phyloP scores from a whole-genome alignment of 2,888 invertebrate species.

The Pycnomerus fuliginosus region DNA sequence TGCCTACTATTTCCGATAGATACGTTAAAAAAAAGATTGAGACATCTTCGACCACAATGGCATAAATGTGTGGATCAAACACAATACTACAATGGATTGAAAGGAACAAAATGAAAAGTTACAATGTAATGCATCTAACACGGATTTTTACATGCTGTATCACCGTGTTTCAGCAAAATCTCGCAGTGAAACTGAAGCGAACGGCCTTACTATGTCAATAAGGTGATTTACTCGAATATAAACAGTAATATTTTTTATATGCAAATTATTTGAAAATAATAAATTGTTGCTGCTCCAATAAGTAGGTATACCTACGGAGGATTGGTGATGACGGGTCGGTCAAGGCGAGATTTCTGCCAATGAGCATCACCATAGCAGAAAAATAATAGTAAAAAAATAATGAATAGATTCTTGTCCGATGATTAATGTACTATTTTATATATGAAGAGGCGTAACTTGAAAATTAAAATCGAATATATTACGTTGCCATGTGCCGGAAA shows the following conservation, averaged over 20 bases:
- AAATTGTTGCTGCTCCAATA: constrained; percentile 1
- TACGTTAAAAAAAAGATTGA: constrained; percentile 1
- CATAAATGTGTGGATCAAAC: constrained; percentile 11
- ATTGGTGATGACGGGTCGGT: too few species aligned
- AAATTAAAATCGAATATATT: constrained; percentile 32
- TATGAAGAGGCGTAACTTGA: constrained; percentile 28
- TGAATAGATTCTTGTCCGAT: constrained; percentile 15
- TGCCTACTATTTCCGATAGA: too few species aligned
- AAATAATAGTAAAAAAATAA: constrained; percentile 11
- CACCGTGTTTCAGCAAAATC: constrained; percentile 31
- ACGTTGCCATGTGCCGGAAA: constrained; percentile 33
- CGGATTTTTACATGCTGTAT: constrained; percentile 26
- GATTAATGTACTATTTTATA: constrained; percentile 26
- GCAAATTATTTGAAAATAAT: neutral
- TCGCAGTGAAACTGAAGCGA: constrained; percentile 15
- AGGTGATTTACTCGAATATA: neutral
- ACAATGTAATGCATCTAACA: constrained; percentile 20
- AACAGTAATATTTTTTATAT: neutral
- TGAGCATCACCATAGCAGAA: too few species aligned
- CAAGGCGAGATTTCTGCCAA: constrained; percentile 11
- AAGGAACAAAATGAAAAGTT: constrained; percentile 22
- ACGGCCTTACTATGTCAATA: constrained; percentile 14
- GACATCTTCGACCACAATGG: constrained; percentile 6
- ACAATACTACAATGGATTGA: constrained; percentile 18
- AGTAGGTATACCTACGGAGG: too few species aligned